A percentile compares a stretch with the other conserved stretches of the same genome.
phyloP scores from a whole-genome alignment of 2,888 invertebrate genomes.

The Venustoraphidia nigricollis region DNA sequence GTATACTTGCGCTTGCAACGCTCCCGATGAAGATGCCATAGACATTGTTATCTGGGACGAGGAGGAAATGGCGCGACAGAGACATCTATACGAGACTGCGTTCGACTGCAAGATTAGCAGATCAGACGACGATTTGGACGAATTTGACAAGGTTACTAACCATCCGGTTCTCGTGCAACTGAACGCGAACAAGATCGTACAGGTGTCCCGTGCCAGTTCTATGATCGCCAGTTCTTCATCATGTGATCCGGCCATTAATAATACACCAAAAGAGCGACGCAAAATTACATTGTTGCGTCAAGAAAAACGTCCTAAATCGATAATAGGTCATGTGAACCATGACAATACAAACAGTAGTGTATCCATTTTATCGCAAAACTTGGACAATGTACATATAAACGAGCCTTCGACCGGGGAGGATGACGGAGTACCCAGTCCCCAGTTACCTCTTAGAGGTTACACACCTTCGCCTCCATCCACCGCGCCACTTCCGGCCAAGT shows the following conservation, averaged over 20 bases:
- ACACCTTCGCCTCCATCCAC: constrained; percentile 75
- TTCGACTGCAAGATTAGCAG: constrained; percentile 77
- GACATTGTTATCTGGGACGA: constrained; percentile 50
- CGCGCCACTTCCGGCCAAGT: constrained; percentile 68
- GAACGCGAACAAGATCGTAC: constrained; percentile 3
- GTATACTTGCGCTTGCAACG: constrained; percentile 58
- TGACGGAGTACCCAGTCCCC: constrained; percentile 14
- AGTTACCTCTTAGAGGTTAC: constrained; percentile 52
- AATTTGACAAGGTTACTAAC: constrained; percentile 66
- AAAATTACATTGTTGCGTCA: constrained; percentile 36
- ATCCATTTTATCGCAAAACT: constrained; percentile 6
- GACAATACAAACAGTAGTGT: constrained; percentile 22
- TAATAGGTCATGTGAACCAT: constrained; percentile 30
- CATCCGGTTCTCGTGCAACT: constrained; percentile 56
- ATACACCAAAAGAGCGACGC: constrained; percentile 33
- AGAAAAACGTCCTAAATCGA: constrained; percentile 42
- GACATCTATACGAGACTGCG: constrained; percentile 77
- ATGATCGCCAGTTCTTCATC: constrained; percentile 24
- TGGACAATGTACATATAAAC: constrained; percentile 43
- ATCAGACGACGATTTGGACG: constrained; percentile 65
- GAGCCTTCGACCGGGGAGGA: constrained; percentile 14
- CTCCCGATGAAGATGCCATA: constrained; percentile 31
- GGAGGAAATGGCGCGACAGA: constrained; percentile 41
- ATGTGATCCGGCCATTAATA: constrained; percentile 28
- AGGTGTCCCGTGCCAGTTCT: constrained; percentile 4